Evolutionary conservation across 1,140 invertebrate genomes (phyloP), one percentile per base, ranked within the genome.

Genomic region (Helicoverpa zea): DNA sequence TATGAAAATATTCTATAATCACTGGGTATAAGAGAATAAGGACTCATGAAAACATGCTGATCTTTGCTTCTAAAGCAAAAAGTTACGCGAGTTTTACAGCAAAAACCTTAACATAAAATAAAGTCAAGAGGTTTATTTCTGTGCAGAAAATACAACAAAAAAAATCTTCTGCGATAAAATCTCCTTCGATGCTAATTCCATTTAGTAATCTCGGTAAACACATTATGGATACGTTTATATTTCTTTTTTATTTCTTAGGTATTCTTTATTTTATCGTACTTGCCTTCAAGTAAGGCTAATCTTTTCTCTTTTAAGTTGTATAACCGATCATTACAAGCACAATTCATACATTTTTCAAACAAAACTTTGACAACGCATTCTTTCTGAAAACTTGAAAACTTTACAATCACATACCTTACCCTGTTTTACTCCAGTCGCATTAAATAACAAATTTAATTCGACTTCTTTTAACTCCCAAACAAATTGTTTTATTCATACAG

Each of bases 401-500:
- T 63, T 30, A 30, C 29, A 54, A 12, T 52, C 66, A 52, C 66
- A 70, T 14, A 30, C 5, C 59, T 13, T 54, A 13, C 30, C 4
- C 12, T 5, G 52, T 54, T 29, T 30, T 72, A 52, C 49, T 54
- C 30, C 13, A 9, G 4, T 54, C 23, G 47, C 29, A 72, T 54
- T 43, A 43, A 43, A 35, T 35, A 35, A 35, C 35, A 35, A 35
- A 35, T 35, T 52, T 18, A 72, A 54, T 72, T 29, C 3, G n/a
- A n/a, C 52, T 72, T 72, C 18, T 68, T 49, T 68, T 49, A 68
- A 68, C 43, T 68, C 64, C n/a, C 47, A 68, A 68, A 68, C 64
- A 68, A 49, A 68, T 49, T 68, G 64, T 68, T 68, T 68, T 68
- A 68, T 68, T 68, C 64, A 68, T 68, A 43, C 16, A 68, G 64